phyloP scores from a whole-genome alignment of 2,113 vertebrate genomes.

The Columba janthina region DNA sequence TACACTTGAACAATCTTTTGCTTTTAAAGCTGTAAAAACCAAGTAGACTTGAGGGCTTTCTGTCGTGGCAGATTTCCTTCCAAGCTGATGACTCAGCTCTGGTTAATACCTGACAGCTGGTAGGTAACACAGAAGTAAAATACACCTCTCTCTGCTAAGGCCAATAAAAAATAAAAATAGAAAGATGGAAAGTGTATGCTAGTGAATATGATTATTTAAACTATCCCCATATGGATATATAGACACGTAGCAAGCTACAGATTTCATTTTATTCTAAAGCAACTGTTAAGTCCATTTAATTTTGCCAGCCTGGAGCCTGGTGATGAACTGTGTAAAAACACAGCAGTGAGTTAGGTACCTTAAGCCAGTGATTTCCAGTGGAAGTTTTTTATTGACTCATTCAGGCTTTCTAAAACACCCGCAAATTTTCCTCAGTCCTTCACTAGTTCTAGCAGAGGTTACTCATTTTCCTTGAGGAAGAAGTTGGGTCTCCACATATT shows the following conservation, averaged over 20 bases:
- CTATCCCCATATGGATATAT: background rate
- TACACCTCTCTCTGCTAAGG: background rate
- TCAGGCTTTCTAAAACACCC: background rate
- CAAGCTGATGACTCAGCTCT: conserved; percentile 1
- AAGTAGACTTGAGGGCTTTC: conserved; percentile 1
- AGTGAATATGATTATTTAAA: background rate
- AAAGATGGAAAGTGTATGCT: background rate
- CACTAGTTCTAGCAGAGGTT: background rate
- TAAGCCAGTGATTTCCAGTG: background rate
- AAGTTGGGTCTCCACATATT: background rate
- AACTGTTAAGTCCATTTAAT: background rate
- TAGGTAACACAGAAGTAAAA: background rate
- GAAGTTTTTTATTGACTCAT: background rate
- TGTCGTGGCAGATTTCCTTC: background rate
- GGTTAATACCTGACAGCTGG: conserved; percentile 3
- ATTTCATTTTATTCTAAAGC: background rate
- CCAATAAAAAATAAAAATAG: background rate
- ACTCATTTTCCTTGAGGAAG: background rate
- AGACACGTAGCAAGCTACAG: background rate
- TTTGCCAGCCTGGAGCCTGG: background rate
- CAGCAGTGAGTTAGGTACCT: background rate
- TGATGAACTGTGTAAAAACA: background rate
- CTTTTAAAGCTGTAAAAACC: background rate
- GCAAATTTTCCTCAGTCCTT: background rate
- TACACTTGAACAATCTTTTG: background rate